Evolutionary conservation across 2,113 vertebrate genomes (phyloP).

Genomic region (Fukomys damarensis): DNA sequence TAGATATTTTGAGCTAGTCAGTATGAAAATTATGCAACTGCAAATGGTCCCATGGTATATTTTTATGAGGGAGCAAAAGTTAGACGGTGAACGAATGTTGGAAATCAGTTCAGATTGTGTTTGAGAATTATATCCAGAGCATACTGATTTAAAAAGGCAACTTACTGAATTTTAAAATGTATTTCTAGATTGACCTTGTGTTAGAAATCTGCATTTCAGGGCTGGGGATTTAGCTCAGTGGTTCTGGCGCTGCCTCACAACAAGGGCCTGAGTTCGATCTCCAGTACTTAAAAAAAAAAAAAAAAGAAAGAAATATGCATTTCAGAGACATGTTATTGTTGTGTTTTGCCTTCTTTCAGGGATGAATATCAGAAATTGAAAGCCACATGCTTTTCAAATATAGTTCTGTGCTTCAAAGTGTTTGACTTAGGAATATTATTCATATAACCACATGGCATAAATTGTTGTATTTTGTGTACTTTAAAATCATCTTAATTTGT

Average conservation of each 20-base stretch:
- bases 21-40: conserved; percentile 16
- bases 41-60: neutral
- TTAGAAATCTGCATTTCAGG: conserved; percentile 72
- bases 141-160: conserved; percentile 60
- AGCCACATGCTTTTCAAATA: conserved; percentile 63
- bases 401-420: conserved; percentile 68
- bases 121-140: conserved; percentile 59
- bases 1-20: conserved; percentile 59
- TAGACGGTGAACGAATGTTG: neutral
- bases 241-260: too few species aligned
- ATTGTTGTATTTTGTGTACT: conserved; percentile 70
- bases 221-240: too few species aligned
- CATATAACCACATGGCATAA: conserved; percentile 57
- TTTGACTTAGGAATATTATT: conserved; percentile 72
- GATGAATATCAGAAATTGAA: conserved; percentile 69
- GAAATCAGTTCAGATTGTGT: conserved; percentile 58
- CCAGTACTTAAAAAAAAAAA: too few species aligned
- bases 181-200: conserved; percentile 57
- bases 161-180: conserved; percentile 61
- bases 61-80: conserved; percentile 50
- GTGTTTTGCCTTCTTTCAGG: conserved; percentile 35
- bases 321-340: conserved; percentile 64
- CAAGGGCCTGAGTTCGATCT: too few species aligned
- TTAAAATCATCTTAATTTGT: conserved; percentile 54
- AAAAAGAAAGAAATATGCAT: too few species aligned